A percentile compares a stretch with the other conserved stretches of the same genome.
These are phyloP conservation scores for Terebella lapidaria DNA, from an alignment of 2,888 invertebrate genomes.

Conservation along the genomic window DNA sequence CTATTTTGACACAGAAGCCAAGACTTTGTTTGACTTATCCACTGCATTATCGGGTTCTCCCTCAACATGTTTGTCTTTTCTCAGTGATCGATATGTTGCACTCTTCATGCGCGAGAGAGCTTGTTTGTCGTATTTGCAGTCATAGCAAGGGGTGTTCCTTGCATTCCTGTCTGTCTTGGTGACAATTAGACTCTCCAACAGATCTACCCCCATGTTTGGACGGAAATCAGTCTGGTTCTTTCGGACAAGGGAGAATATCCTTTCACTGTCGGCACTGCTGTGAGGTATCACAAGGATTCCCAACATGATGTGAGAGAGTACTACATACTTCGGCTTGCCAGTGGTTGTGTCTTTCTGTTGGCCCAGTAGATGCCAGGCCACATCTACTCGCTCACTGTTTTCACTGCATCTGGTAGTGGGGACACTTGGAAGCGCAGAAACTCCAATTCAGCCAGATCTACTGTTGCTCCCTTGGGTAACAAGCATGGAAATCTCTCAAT, in stretches of 20 bases:
- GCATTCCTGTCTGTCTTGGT: neutral
- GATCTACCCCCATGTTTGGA: neutral
- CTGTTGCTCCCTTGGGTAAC: too few relatives aligned
- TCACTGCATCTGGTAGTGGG: too few relatives aligned
- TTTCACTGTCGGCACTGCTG: neutral
- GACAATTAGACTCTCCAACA: neutral
- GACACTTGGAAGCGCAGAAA: too few relatives aligned
- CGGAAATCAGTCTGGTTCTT: neutral
- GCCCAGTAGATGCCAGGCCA: neutral
- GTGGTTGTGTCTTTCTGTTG: neutral
- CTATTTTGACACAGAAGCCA: neutral
- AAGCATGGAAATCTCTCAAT: too few relatives aligned
- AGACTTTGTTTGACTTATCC: neutral
- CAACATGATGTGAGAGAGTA: neutral
- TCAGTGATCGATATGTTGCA: neutral
- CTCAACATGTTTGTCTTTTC: neutral
- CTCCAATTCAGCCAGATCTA: too few relatives aligned
- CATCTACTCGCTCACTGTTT: neutral
- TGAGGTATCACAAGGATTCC: neutral
- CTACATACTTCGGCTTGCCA: neutral
- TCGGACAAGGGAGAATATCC: neutral
- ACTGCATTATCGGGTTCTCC: too few relatives aligned
- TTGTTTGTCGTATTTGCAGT: neutral
- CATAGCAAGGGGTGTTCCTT: neutral
- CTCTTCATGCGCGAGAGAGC: neutral